Evolutionary conservation across 2,113 vertebrate species (phyloP), one percentile per base, ranked within the genome.

Genomic region (Hiodon alosoides): DNA sequence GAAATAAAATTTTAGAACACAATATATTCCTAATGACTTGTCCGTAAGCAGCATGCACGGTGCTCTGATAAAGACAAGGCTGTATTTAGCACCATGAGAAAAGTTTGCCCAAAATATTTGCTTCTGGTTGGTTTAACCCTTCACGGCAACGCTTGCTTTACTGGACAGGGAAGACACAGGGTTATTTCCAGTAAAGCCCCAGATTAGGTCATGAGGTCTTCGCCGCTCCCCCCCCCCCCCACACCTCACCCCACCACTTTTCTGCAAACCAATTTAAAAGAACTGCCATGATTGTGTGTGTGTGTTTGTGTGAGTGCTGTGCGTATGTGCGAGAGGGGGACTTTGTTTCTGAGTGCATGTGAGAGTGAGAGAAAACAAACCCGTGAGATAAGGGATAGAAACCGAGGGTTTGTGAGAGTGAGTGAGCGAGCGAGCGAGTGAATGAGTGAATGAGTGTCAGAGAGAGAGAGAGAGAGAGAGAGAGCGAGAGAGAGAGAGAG

Each of bases 51-150:
- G 53, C 8, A n/a, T 50, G 46, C n/a, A 53, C 1, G 0, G 0
- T 31, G 57, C 6, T 17, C n/a, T 13, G 4, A 3, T 11, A n/a
- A 48, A 61, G 2, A 10, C 52, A 4, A 13, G 59, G 8, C 5
- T n/a, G 58, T 72, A 51, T 51, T 60, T 72, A 51, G 7, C 14
- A 52, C 51, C 13, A 31, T 31, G 31, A 31, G 31, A 31, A 31
- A 31, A 31, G 31, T 31, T 31, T 31, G 31, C 7, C 3, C 14
- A 11, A 51, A 17, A 72, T 13, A 58, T 71, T 71, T 60, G 10
- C 47, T 31, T 10, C 10, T 53, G 65, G 46, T 46, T 68, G 51
- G 85, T 69, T 87, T 83, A 84, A 85, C 82, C 76, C 78, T 76
- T 76, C 46, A 47, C 2, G 10, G 17, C 31, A 17, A 54, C 66